Base-by-base conservation (phyloP, 1,140 invertebrate species). In the Drosophila repleta region DNA sequence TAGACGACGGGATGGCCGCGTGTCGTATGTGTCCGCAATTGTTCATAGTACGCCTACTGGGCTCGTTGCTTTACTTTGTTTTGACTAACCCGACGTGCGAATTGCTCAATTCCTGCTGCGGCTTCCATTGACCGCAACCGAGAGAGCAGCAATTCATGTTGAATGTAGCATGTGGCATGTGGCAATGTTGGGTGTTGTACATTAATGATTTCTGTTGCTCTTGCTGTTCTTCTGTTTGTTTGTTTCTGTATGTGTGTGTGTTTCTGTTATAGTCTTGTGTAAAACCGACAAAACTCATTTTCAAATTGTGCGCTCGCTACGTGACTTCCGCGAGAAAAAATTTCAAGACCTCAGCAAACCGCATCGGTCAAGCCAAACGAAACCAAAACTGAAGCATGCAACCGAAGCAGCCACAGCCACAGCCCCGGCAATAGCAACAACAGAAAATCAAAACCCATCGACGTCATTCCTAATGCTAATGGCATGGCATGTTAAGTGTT, bases 251-350 rank as follows among this genome's bases (percentile, higher is more conserved):
- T 32, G 0, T 32, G 7, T 32, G 3, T 29, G 3, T 29, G 3
- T 73, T 64, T 62, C 57, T 66, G 61, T 72, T 79, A 63, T 76
- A 66, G 64, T 49, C 39, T 52, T 45, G 68, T 70, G 67, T 65
- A 83, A 82, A 84, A 87, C 79, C 83, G 79, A 79, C 83, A 88
- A 88, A 88, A 88, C 83, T 88, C 79, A 88, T 88, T 88, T 88
- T 88, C 84, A 88, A 88, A 88, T 88, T 83, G 75, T 76, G 81
- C 79, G 52, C 41, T 79, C 65, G 64, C 76, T 88, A 88, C 83
- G 83, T 88, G 83, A 88, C 83, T 88, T 88, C 83, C 83, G 83
- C 84, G 76, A 73, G 76, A 83, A 83, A 88, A 76, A 73, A 71
- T 71, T 63, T 52, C 49, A 74, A 84, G 71, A 66, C 26, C 11